Conservation (phyloP, 2,888 invertebrate species). For the Nomada ruficornis region DNA sequence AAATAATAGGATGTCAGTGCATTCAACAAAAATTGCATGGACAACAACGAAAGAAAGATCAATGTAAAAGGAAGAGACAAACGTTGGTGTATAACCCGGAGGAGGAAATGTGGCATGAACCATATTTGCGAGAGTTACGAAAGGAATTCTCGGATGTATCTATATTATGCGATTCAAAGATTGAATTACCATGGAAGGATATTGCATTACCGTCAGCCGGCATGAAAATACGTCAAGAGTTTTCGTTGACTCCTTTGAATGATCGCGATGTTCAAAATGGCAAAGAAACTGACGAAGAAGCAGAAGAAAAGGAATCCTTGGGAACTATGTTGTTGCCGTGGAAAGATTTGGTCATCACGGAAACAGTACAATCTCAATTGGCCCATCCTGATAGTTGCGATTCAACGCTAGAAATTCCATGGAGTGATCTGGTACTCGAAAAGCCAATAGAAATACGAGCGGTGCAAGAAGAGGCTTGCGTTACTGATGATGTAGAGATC, state of each 20-base stretch:
- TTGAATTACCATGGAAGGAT: constrained; percentile 80
- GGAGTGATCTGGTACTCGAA: constrained; percentile 72
- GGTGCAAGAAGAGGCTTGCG: constrained; percentile 62
- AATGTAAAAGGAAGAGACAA: constrained; percentile 70
- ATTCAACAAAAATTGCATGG: constrained; percentile 29
- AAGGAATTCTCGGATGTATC: constrained; percentile 74
- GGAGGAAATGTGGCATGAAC: constrained; percentile 76
- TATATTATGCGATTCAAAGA: constrained; percentile 73
- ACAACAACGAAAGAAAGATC: constrained; percentile 42
- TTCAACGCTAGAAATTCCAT: constrained; percentile 77
- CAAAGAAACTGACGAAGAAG: constrained; percentile 6
- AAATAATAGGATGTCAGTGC: constrained; percentile 40
- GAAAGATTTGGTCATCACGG: constrained; percentile 74
- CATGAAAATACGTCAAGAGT: constrained; percentile 68
- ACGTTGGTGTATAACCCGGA: constrained; percentile 74
- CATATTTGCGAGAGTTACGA: constrained; percentile 74
- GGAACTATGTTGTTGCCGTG: constrained; percentile 75
- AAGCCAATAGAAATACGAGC: constrained; percentile 66
- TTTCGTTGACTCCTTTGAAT: constrained; percentile 14
- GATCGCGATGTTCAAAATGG: constrained; percentile 4
- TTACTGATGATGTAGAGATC: constrained; percentile 74
- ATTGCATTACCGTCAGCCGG: constrained; percentile 72
- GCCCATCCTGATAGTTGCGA: constrained; percentile 63
- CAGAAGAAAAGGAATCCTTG: constrained; percentile 63
- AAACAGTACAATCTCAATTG: constrained; percentile 42